These are phyloP conservation scores for Listronotus oregonensis DNA, from an alignment of 1,140 invertebrate genomes.

Conservation along the genomic window DNA sequence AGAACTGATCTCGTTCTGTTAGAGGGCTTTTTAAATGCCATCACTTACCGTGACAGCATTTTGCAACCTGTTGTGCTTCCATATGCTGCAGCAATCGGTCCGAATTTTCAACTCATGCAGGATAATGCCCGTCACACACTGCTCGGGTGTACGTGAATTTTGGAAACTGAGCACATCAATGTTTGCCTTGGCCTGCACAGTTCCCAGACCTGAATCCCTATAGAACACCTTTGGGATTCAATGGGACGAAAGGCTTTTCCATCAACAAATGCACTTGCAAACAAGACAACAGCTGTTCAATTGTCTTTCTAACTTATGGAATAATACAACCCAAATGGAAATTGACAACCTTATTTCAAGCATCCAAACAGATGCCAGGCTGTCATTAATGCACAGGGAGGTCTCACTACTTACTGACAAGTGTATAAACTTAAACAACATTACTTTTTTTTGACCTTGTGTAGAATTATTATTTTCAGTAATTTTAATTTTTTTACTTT, in stretches of 20 bases:
- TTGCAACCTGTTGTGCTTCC: constrained; percentile 5
- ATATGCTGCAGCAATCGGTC: constrained; percentile 6
- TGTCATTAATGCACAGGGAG: constrained; percentile 1
- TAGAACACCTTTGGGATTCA: constrained; percentile 1
- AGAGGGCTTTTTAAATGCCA: constrained; percentile 4
- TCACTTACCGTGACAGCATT: not conserved
- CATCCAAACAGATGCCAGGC: constrained; percentile 2
- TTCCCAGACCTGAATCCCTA: not conserved
- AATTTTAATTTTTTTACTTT: too few relatives aligned
- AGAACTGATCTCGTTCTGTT: constrained; percentile 2
- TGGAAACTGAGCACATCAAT: constrained; percentile 2
- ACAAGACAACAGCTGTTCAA: not conserved
- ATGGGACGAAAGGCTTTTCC: constrained; percentile 2
- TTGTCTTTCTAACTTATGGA: not conserved
- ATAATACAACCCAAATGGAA: not conserved
- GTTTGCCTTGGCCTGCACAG: constrained; percentile 1
- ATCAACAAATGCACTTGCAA: constrained; percentile 1
- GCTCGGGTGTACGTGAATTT: constrained; percentile 1
- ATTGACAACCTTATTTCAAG: not conserved
- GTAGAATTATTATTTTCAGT: too few relatives aligned
- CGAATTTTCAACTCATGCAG: constrained; percentile 5
- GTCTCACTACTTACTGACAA: constrained; percentile 1
- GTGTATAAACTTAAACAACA: too few relatives aligned
- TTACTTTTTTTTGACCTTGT: too few relatives aligned
- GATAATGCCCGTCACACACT: constrained; percentile 6